Evolutionary conservation across 2,797 vertebrate genomes (phyloP), one percentile per base, ranked within the genome.

Genomic region (Setipinna tenuifilis): DNA sequence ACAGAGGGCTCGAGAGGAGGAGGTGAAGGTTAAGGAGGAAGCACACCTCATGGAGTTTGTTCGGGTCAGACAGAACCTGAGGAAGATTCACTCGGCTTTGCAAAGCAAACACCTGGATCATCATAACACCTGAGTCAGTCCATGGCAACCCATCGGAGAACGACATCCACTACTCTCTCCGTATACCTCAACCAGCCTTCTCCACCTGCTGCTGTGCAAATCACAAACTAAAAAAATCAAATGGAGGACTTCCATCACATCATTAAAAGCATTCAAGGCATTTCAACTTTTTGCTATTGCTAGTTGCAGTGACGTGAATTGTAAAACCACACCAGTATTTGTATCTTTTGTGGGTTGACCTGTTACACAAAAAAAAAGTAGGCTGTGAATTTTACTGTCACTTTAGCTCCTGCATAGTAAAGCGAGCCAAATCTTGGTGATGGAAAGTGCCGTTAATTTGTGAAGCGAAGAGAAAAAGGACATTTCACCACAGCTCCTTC

Each of bases 21-120:
- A 92, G 59, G 89, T 92, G 80, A 91, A 87, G 58, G 10, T 85
- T 0, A 88, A 0, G 3, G 92, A 94, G 6, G 94, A 94, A 28
- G 85, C 90, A 28, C 93, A 95, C 84, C 80, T 94, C 54, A 84
- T 93, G 88, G 95, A 95, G 90, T 94, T 95, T 82, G 90, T 95
- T 23, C 84, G 91, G 89, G 94, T 95, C 25, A 91, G 93, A 86
- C 93, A 94, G 89, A 95, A 95, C 89, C 89, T 95, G 59, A 93
- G 87, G 87, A 95, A 95, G 91, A 95, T 94, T 71, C 94, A 94
- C 48, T 90, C 93, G n/a, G 93, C 81, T 0, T 85, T 93, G 21
- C 91, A 93, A 10, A 78, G 17, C 50, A 93, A 93, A 54, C 50
- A 54, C 50, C 50, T 54, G 50, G 87, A 83, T 88, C 82, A 85